Base-by-base conservation (phyloP, 2,888 invertebrate species). In the Drosophila diplacantha region DNA sequence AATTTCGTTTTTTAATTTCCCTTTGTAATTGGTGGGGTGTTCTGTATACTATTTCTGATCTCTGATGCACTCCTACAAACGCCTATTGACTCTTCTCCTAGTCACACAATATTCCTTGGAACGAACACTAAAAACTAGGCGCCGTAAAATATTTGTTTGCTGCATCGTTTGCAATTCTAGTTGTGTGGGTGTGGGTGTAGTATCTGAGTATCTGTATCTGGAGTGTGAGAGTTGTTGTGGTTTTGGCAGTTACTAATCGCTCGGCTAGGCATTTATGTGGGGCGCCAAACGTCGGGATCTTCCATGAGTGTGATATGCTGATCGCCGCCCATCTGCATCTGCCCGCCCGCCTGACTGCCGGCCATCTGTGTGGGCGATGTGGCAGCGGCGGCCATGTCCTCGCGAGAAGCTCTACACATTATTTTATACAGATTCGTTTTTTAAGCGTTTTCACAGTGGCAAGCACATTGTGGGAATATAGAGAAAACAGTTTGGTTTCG, bases 221-320 rank as follows among this genome's bases (percentile, higher is more conserved):
- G 50, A 62, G 65, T 62, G 57, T 57, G 18, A 22, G 43, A 44
- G 58, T 55, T 58, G 57, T 55, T 43, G 18, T 56, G 43, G 43
- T 58, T 67, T 78, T 80, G 80, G 83, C 80, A 80, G 80, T 81
- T 74, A 35, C 54, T 67, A 62, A 62, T 65, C 59, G 49, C 58
- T 64, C 57, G 24, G 18, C 73, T 61, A 58, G 62, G 69, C 55
- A 90, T 91, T 93, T 95, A 95, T 92, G 95, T 95, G 86, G 95
- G 95, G 90, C 95, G 94, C 95, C 95, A 96, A 86, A 95, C 95
- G 90, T 95, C 95, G 69, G 95, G 95, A 90, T 96, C 95, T 91
- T 95, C 95, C 95, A 96, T 95, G 83, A 95, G 92, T 69, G 95
- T 95, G 86, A 93, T 93, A 90, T 91, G 93, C 83, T 93, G 93